A percentile compares a stretch with the other conserved stretches of the same genome.
These are phyloP conservation scores for Herpetotheres cachinnans DNA, from an alignment of 2,113 vertebrate genomes.

Conservation along the genomic window DNA sequence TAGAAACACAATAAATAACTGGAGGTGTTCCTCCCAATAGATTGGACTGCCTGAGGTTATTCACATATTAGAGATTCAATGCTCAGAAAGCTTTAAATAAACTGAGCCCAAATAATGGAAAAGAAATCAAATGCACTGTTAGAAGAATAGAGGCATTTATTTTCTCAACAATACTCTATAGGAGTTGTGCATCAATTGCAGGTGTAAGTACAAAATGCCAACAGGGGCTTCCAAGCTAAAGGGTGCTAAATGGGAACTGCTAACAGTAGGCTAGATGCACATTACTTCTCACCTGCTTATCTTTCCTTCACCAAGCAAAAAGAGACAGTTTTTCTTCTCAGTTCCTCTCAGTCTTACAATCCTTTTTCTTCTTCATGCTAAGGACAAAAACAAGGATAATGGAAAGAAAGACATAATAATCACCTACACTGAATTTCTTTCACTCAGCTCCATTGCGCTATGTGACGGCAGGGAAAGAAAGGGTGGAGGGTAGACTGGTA, in stretches of 20 bases:
- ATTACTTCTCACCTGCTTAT: neutral
- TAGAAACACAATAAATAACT: neutral
- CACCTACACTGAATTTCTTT: neutral
- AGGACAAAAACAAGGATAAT: neutral
- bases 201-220: neutral
- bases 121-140: neutral
- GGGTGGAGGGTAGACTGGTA: neutral
- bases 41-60: neutral
- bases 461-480: neutral
- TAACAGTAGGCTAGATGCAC: neutral
- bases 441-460: neutral
- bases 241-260: neutral
- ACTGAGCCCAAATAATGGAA: neutral
- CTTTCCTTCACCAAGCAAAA: neutral
- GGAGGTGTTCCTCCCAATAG: neutral
- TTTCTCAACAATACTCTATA: neutral
- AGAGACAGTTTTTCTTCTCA: neutral
- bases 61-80: neutral
- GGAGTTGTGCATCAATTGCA: neutral
- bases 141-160: neutral
- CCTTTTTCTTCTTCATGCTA: neutral
- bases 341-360: neutral
- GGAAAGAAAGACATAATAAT: neutral
- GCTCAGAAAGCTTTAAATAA: conserved; percentile 12
- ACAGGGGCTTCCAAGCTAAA: neutral